Conservation (phyloP, 2,113 vertebrate species). For the Pelodiscus sinensis region DNA sequence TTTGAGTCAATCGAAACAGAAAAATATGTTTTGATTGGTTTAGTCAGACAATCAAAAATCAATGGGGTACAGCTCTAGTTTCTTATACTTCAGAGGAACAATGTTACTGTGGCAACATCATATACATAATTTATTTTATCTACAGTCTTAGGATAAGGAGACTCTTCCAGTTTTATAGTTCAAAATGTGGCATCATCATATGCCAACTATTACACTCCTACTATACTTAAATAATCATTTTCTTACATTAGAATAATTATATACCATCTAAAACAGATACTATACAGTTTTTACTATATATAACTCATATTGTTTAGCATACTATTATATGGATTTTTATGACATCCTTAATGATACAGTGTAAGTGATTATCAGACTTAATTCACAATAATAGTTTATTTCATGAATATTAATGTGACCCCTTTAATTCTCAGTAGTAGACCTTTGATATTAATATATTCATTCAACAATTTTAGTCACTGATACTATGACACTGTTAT, state of each 20-base stretch:
- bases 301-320: background rate
- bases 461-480: constrained; percentile 11
- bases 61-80: background rate
- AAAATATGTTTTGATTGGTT: background rate
- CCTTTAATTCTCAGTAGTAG: constrained; percentile 16
- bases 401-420: constrained; percentile 48
- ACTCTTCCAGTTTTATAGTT: background rate
- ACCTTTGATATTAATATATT: constrained; percentile 41
- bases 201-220: constrained; percentile 6
- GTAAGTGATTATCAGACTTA: constrained; percentile 44
- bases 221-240: constrained; percentile 53
- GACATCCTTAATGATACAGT: constrained; percentile 54
- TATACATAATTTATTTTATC: background rate
- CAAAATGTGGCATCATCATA: background rate
- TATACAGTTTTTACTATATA: constrained; percentile 31
- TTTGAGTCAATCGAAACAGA: background rate
- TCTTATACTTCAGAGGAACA: background rate
- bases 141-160: background rate
- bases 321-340: constrained; percentile 40
- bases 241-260: constrained; percentile 45
- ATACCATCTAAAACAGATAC: constrained; percentile 31
- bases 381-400: constrained; percentile 59
- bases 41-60: background rate
- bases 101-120: background rate
- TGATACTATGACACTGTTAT: background rate